A percentile compares a stretch with the other conserved stretches of the same genome.
Evolutionary conservation across 2,888 invertebrate genomes (phyloP).

Genomic region (Papilio gigon): DNA sequence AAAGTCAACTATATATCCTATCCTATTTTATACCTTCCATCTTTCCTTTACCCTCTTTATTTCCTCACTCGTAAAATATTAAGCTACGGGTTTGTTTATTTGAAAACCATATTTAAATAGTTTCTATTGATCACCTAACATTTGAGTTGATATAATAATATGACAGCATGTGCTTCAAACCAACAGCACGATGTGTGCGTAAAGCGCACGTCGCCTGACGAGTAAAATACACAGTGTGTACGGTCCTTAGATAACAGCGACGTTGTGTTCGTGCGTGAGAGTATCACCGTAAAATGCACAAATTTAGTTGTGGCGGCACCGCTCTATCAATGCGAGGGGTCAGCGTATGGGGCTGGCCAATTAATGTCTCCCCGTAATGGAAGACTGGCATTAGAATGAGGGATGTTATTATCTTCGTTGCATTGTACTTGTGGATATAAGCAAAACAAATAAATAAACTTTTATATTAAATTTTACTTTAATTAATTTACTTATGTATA

Average conservation of each 20-base stretch:
- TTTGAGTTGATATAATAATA: too few species aligned
- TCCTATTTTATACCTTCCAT: too few species aligned
- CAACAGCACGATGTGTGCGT: too few species aligned
- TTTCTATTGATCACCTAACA: too few species aligned
- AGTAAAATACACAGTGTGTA: background rate
- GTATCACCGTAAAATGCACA: constrained; percentile 39
- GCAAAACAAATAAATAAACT: background rate
- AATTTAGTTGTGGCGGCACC: constrained; percentile 49
- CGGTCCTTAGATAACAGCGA: constrained; percentile 4
- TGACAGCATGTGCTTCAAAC: too few species aligned
- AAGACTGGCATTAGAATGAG: constrained; percentile 25
- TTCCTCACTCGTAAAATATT: too few species aligned
- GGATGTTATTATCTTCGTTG: constrained; percentile 4
- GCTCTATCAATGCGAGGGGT: constrained; percentile 56
- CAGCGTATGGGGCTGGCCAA: constrained; percentile 51
- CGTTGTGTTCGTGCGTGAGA: constrained; percentile 34
- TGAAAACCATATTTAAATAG: too few species aligned
- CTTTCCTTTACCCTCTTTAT: too few species aligned
- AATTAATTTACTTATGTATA: too few species aligned
- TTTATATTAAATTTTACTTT: background rate
- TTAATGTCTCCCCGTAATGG: constrained; percentile 30
- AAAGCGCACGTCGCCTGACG: background rate
- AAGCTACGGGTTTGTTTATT: too few species aligned
- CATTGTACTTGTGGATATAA: background rate
- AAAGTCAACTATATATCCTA: too few species aligned